Conservation (phyloP, 1,140 invertebrate species). For the Drosophila rufa region DNA sequence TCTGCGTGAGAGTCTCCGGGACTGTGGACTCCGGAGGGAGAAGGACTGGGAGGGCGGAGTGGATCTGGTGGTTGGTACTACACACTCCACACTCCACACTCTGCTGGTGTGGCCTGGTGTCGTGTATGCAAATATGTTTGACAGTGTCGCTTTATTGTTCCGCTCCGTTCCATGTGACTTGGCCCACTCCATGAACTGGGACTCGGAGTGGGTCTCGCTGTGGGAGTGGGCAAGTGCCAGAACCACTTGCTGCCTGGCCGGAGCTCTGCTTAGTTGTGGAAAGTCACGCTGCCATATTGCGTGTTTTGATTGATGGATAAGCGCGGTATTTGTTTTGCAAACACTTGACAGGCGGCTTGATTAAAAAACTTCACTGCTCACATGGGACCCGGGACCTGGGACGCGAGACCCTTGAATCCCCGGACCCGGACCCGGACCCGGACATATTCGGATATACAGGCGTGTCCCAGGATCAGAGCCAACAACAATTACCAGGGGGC, state of each 20-base stretch:
- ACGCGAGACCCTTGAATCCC: neutral
- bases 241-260: constrained; percentile 44
- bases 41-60: neutral
- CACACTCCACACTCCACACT: neutral
- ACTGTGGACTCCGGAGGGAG: constrained; percentile 9
- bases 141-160: constrained; percentile 79
- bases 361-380: constrained; percentile 85
- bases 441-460: constrained; percentile 72
- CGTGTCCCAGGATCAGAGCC: constrained; percentile 49
- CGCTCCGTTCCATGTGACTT: constrained; percentile 74
- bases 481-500: constrained; percentile 66
- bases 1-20: constrained; percentile 37
- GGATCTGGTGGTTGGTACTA: too few relatives aligned
- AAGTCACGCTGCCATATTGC: constrained; percentile 83
- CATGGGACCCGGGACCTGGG: constrained; percentile 68
- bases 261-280: constrained; percentile 63
- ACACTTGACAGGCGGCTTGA: constrained; percentile 85
- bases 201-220: neutral
- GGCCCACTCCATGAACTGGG: constrained; percentile 11
- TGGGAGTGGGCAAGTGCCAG: constrained; percentile 58
- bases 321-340: constrained; percentile 82
- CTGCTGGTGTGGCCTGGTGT: constrained; percentile 31
- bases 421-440: constrained; percentile 7
- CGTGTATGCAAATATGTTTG: constrained; percentile 76
- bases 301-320: constrained; percentile 85